Conservation (phyloP, 1,140 invertebrate species). For the Diabrotica undecimpunctata region DNA sequence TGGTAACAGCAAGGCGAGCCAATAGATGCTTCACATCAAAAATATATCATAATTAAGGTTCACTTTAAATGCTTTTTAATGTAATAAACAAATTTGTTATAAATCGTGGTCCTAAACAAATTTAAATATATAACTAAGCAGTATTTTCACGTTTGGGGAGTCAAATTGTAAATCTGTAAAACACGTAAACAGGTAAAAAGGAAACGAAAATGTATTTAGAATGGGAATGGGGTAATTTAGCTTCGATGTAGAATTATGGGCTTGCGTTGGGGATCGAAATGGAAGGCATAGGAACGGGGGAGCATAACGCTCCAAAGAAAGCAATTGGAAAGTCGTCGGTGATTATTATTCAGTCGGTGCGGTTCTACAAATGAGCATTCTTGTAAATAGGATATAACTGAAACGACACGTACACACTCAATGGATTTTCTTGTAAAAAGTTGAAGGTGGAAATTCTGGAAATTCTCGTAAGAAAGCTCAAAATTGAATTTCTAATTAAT, state of each 20-base stretch:
- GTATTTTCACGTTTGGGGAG: no score
- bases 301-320: neutral
- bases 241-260: neutral
- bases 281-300: neutral
- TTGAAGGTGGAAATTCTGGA: constrained; percentile 2
- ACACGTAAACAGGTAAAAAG: neutral
- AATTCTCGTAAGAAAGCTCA: neutral
- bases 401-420: neutral
- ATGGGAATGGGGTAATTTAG: neutral
- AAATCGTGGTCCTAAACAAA: no score
- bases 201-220: neutral
- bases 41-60: no score
- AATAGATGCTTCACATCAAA: no score
- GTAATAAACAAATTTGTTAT: no score
- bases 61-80: no score
- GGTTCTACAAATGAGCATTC: neutral
- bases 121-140: no score
- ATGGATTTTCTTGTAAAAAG: neutral
- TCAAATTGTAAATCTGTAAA: neutral
- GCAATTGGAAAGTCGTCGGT: neutral
- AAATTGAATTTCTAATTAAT: neutral
- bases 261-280: neutral
- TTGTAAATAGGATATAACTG: constrained; percentile 2
- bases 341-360: constrained; percentile 2
- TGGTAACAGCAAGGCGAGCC: no score